Evolutionary conservation across 2,797 vertebrate genomes (phyloP), one percentile per base, ranked within the genome.

Genomic region (Triplophysa yarkandensis): DNA sequence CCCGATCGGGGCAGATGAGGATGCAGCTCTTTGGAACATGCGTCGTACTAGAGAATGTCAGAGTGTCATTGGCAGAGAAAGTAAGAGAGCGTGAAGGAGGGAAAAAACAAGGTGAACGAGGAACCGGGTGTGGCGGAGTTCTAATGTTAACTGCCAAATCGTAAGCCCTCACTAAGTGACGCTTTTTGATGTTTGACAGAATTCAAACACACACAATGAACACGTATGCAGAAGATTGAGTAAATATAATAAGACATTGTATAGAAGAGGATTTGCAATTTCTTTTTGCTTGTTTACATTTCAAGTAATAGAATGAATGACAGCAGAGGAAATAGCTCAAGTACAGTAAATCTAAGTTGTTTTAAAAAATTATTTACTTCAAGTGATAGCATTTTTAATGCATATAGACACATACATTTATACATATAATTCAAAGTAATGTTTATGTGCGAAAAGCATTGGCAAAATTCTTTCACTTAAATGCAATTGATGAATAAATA

Each of bases 1-100:
- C 63, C 62, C 39, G 62, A 66, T 64, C 36, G 48, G 39, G 21
- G 61, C 61, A 61, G 54, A 65, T 63, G 70, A 64, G 68, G 62
- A 71, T 39, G 64, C 65, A 66, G 43, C 4, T 5, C 19, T 75
- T 75, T 60, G 17, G 39, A 34, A 57, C 13, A 9, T 55, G 41
- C 34, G 21, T 23, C 11, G 50, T 43, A 64, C 64, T 25, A 46
- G 19, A 4, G 48, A 57, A 32, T 44, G 55, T n/a, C 8, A 58
- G 17, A 4, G 55, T 17, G 28, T 57, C 28, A 30, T 17, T 30
- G 54, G 7, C 27, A 30, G 17, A 57, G 54, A 57, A 30, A 9
- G 27, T 14, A 57, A 16, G 3, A 2, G 14, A 55, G 5, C n/a
- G 30, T 58, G 6, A 57, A 57, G 28, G n/a, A n/a, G 28, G 3